phyloP scores from a whole-genome alignment of 2,113 vertebrate genomes.

The Grus americana region DNA sequence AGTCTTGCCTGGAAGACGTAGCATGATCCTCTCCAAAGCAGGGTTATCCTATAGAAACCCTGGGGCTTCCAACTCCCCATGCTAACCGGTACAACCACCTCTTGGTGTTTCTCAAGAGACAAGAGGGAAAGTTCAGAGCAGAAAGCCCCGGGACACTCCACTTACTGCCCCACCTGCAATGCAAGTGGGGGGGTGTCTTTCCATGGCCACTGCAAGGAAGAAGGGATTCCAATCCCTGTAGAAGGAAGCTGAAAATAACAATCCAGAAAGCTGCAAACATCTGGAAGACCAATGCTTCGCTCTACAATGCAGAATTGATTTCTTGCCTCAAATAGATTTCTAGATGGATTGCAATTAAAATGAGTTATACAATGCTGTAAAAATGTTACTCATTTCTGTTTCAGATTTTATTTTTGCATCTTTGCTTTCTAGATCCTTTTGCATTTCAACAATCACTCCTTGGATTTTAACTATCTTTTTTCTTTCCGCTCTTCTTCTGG shows the following conservation, averaged over 20 bases:
- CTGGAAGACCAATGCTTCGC: constrained; percentile 18
- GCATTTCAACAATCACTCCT: not conserved
- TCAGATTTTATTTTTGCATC: constrained; percentile 20
- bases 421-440: constrained; percentile 27
- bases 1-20: not conserved
- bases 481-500: not conserved
- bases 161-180: not conserved
- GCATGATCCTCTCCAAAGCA: not conserved
- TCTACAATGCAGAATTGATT: constrained; percentile 33
- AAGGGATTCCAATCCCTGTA: not conserved
- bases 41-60: not conserved
- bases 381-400: not conserved
- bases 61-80: fast-evolving
- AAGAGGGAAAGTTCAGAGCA: not conserved
- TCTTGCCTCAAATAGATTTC: constrained; percentile 57
- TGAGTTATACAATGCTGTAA: constrained; percentile 8
- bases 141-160: not conserved
- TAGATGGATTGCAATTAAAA: constrained; percentile 42
- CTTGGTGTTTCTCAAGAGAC: not conserved
- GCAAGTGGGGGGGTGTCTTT: not conserved
- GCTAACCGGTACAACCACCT: not conserved
- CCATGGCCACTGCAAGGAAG: not conserved
- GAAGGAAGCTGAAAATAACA: not conserved
- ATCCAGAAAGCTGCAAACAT: constrained; percentile 34
- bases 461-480: not conserved